phyloP scores from a whole-genome alignment of 2,113 vertebrate genomes.

The Benitochromis conjunctus region DNA sequence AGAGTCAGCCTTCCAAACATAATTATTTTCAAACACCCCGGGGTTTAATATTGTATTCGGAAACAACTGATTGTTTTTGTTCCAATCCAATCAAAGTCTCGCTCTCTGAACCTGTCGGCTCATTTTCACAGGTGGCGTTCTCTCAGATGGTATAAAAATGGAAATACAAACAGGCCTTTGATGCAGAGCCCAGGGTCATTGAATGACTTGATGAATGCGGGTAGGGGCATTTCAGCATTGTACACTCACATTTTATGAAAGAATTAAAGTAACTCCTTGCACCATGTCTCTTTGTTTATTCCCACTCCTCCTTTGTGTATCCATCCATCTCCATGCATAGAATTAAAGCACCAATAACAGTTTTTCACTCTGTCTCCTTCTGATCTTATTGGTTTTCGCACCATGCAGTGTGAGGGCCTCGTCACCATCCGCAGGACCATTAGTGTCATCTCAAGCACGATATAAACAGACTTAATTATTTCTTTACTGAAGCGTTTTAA shows the following conservation, averaged over 20 bases:
- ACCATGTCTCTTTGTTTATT: neutral
- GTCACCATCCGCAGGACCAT: neutral
- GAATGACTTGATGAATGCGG: neutral
- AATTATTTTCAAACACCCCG: neutral
- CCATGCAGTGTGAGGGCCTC: neutral
- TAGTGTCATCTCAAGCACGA: neutral
- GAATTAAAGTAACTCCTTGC: neutral
- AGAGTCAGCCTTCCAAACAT: neutral
- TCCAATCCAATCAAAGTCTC: constrained; percentile 23
- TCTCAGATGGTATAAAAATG: neutral
- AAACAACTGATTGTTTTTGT: constrained; percentile 12
- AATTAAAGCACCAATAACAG: neutral
- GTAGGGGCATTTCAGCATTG: neutral
- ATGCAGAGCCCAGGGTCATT: neutral
- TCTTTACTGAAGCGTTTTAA: neutral
- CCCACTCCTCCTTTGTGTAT: neutral
- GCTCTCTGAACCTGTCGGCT: neutral
- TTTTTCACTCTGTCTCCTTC: neutral
- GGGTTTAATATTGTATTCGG: neutral
- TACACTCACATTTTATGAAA: neutral
- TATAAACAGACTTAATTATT: neutral
- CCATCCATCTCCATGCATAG: neutral
- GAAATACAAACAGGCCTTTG: neutral
- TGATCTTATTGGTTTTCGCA: neutral
- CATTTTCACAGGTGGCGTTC: neutral